Evolutionary conservation across 2,888 invertebrate species (phyloP).

Genomic region (Theretra japonica): DNA sequence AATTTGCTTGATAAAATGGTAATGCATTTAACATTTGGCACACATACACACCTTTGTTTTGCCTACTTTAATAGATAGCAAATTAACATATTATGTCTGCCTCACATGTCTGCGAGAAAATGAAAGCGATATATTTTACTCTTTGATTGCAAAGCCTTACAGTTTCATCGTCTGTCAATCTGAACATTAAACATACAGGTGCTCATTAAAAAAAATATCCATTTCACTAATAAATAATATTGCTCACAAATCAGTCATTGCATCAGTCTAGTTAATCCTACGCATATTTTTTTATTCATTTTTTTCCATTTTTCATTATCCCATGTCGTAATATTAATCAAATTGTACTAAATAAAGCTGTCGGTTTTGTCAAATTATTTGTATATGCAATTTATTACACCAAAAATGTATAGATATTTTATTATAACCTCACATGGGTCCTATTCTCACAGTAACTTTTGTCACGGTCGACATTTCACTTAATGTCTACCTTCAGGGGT

Average conservation of each 20-base stretch:
- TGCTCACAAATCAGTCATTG: constrained; percentile 81
- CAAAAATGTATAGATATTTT: constrained; percentile 1
- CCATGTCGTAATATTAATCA: constrained; percentile 49
- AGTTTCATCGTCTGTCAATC: constrained; percentile 23
- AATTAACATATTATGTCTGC: constrained; percentile 35
- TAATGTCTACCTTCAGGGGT: background rate
- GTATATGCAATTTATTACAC: constrained; percentile 31
- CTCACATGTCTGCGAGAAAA: constrained; percentile 34
- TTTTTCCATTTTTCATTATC: constrained; percentile 28
- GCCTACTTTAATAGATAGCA: constrained; percentile 39
- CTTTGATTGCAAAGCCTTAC: constrained; percentile 30
- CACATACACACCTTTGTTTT: constrained; percentile 48
- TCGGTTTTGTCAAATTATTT: constrained; percentile 25
- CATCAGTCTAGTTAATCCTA: constrained; percentile 76
- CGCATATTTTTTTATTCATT: constrained; percentile 38
- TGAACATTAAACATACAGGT: constrained; percentile 28
- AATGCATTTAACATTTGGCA: constrained; percentile 75
- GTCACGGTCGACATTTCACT: background rate
- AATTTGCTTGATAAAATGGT: constrained; percentile 65
- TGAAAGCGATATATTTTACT: constrained; percentile 30
- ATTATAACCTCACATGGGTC: background rate
- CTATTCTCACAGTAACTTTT: constrained; percentile 9
- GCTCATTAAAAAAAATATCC: constrained; percentile 47
- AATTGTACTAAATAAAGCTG: constrained; percentile 52
- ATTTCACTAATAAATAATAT: constrained; percentile 80